Evolutionary conservation across 2,888 invertebrate species (phyloP).

Genomic region (Deilephila elpenor): DNA sequence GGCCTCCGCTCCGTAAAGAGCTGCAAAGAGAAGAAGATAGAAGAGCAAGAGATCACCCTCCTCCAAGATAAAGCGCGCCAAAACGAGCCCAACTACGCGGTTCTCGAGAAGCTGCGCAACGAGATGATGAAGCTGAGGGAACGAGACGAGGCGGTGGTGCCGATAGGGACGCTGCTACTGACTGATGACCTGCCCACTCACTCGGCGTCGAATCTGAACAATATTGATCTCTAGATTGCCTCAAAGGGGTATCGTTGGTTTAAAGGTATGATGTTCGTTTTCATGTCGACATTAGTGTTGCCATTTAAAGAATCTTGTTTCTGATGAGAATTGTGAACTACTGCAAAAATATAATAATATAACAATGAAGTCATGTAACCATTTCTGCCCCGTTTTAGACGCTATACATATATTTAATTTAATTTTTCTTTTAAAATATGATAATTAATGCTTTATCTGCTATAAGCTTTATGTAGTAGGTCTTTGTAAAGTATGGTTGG

Average conservation of each 20-base stretch:
- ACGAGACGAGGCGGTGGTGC: constrained; percentile 84
- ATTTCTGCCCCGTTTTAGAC: too few relatives aligned
- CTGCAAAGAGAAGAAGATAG: constrained; percentile 95
- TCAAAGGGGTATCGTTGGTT: neutral
- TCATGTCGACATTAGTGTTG: too few relatives aligned
- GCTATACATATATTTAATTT: too few relatives aligned
- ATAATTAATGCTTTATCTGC: too few relatives aligned
- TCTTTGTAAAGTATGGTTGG: too few relatives aligned
- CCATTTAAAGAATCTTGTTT: too few relatives aligned
- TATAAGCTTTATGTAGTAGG: too few relatives aligned
- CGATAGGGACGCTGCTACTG: constrained; percentile 81
- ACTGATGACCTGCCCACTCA: constrained; percentile 87
- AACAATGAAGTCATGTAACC: too few relatives aligned
- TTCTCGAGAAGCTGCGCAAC: constrained; percentile 91
- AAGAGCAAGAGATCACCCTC: constrained; percentile 96
- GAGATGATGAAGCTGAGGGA: constrained; percentile 92
- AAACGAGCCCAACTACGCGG: constrained; percentile 96
- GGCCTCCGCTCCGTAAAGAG: constrained; percentile 96
- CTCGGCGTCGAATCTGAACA: constrained; percentile 91
- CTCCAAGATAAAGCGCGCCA: constrained; percentile 92
- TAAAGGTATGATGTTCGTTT: too few relatives aligned
- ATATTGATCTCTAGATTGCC: constrained; percentile 87
- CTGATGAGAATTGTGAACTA: too few relatives aligned
- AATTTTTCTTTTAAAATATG: too few relatives aligned
- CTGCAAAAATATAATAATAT: too few relatives aligned